Conservation (phyloP, 2,888 invertebrate species). For the Philonicus albiceps region DNA sequence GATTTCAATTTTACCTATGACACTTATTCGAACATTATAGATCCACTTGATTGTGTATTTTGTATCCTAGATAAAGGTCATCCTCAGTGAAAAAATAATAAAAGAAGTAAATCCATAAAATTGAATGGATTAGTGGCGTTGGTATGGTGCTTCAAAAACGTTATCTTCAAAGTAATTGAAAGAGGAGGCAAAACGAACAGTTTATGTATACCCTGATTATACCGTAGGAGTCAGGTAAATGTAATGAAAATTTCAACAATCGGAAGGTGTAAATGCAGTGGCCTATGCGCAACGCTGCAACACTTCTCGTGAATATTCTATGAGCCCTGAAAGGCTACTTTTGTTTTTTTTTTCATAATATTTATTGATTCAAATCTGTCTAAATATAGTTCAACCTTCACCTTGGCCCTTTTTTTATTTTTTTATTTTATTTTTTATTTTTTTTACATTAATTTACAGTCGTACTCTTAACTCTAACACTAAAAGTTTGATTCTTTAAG, state of each 20-base stretch:
- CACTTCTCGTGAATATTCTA: neutral
- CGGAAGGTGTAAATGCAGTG: neutral
- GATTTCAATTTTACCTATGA: neutral
- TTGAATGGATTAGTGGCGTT: neutral
- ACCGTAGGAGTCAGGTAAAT: neutral
- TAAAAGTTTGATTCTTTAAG: constrained; percentile 44
- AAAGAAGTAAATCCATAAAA: neutral
- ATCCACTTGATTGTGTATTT: neutral
- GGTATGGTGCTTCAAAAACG: neutral
- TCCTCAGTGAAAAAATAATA: neutral
- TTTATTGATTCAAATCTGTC: neutral
- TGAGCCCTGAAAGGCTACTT: neutral
- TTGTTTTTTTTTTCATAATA: neutral
- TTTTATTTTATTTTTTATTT: too few species aligned
- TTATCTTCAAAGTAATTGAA: neutral
- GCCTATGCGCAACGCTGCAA: neutral
- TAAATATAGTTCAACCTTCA: neutral
- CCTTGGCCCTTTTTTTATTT: neutral
- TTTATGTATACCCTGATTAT: neutral
- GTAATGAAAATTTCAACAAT: neutral
- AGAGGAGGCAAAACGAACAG: neutral
- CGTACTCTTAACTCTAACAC: neutral
- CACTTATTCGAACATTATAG: neutral
- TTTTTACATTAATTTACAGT: constrained; percentile 29
- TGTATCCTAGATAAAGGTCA: neutral